Evolutionary conservation across 2,113 vertebrate genomes (phyloP).

Genomic region (Vombatus ursinus): DNA sequence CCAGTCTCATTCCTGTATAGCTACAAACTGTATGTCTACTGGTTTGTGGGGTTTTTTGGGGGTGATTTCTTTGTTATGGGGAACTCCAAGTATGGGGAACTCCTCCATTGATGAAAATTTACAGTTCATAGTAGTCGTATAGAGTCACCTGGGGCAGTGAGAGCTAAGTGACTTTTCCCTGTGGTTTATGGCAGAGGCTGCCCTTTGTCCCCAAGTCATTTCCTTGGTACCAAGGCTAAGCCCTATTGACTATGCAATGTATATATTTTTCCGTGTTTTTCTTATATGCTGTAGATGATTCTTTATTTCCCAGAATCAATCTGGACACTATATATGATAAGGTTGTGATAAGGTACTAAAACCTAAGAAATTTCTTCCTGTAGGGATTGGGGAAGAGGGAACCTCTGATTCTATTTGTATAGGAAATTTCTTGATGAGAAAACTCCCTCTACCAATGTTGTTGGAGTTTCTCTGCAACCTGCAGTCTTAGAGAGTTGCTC

Average conservation of each 20-base stretch:
- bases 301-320: neutral
- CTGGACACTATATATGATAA: neutral
- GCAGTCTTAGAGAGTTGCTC: neutral
- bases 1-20: conserved; percentile 3
- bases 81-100: neutral
- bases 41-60: too few species aligned
- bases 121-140: neutral
- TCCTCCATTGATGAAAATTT: neutral
- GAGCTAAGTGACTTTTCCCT: neutral
- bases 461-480: neutral
- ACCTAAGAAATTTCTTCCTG: neutral
- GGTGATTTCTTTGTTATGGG: neutral
- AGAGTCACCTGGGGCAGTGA: neutral
- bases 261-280: neutral
- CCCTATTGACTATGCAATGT: neutral
- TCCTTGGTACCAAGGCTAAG: neutral
- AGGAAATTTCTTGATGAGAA: neutral
- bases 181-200: neutral
- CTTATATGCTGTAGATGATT: neutral
- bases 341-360: too few species aligned
- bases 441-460: neutral
- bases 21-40: neutral
- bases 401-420: neutral
- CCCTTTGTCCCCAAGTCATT: neutral
- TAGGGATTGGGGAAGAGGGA: neutral